Percentiles rank a stretch among this genome's conserved stretches.
phyloP scores from a whole-genome alignment of 2,888 invertebrate genomes.

The Mycalesis mineus region DNA sequence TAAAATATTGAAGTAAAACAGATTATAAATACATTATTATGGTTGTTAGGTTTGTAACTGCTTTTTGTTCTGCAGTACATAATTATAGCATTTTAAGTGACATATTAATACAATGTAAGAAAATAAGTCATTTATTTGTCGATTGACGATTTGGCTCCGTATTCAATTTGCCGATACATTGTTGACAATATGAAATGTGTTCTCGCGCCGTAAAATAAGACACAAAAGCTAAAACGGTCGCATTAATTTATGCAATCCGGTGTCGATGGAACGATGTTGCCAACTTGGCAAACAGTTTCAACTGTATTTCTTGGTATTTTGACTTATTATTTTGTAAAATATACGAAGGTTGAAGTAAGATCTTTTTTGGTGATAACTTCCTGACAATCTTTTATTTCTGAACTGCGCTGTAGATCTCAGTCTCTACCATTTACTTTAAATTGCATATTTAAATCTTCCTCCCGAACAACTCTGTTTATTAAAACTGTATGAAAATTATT shows the following conservation, averaged over 20 bases:
- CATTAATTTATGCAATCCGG: constrained; percentile 16
- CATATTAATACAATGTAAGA: background rate
- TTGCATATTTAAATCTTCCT: too few relatives aligned
- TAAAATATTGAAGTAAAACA: too few relatives aligned
- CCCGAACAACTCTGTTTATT: too few relatives aligned
- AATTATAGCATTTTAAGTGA: too few relatives aligned
- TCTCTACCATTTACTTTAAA: too few relatives aligned
- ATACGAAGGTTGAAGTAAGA: background rate
- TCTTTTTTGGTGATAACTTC: background rate
- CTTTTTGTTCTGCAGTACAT: too few relatives aligned
- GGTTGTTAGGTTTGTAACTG: too few relatives aligned
- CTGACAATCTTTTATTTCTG: background rate
- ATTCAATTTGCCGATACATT: background rate
- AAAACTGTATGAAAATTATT: too few relatives aligned
- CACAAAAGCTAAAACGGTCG: constrained; percentile 15
- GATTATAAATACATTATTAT: too few relatives aligned
- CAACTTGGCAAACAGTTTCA: constrained; percentile 28
- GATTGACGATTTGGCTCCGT: background rate
- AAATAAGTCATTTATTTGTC: background rate
- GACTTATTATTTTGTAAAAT: constrained; percentile 5
- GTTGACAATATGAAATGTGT: constrained; percentile 2
- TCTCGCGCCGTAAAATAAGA: constrained; percentile 5
- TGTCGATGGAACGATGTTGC: constrained; percentile 26
- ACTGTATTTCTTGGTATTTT: constrained; percentile 1
- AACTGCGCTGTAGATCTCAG: too few relatives aligned